These are phyloP conservation scores for Montifringilla adamsi DNA, from an alignment of 2,113 vertebrate species.

Conservation along the genomic window DNA sequence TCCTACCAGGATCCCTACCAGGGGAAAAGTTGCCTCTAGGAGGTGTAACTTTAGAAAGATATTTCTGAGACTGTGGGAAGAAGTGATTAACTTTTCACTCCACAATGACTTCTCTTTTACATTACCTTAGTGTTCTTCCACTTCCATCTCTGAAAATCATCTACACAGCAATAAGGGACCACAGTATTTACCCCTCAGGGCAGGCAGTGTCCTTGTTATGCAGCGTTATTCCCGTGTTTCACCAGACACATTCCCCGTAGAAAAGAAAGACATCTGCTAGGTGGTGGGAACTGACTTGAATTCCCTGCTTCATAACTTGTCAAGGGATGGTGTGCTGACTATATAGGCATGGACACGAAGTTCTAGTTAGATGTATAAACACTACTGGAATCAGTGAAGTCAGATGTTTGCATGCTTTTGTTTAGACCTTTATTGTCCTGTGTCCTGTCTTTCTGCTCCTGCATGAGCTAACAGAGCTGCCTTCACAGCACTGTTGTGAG, in stretches of 20 bases:
- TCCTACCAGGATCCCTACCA: background rate
- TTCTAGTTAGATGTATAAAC: background rate
- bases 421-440: background rate
- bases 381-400: background rate
- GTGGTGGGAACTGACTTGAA: background rate
- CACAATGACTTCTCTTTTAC: background rate
- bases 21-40: background rate
- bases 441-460: background rate
- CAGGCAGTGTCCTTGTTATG: background rate
- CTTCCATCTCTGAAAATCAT: background rate
- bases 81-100: conserved; percentile 25
- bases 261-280: background rate
- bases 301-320: background rate
- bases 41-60: conserved; percentile 8
- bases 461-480: background rate
- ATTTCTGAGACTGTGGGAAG: background rate
- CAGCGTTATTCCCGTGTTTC: background rate
- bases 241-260: background rate
- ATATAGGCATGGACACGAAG: background rate
- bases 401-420: background rate
- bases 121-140: background rate
- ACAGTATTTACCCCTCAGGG: conserved; percentile 37
- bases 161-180: background rate
- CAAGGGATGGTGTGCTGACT: background rate
- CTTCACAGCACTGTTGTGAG: background rate